Base-by-base conservation (phyloP, 92 coral and sea anemone species). In the Pocillopora grandis region DNA sequence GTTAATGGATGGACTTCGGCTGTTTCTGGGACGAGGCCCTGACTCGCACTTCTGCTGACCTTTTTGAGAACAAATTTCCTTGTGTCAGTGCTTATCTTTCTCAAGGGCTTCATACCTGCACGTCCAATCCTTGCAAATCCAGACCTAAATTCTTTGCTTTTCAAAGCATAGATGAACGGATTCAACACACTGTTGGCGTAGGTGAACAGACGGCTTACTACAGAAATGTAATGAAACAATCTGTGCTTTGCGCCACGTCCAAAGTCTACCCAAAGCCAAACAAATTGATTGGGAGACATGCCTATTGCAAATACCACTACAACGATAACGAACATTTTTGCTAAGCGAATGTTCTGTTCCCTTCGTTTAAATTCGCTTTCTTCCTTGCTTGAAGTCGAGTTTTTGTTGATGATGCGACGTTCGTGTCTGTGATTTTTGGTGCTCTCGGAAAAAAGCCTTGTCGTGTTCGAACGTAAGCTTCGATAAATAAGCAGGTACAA, bases 241-340 rank as follows among this genome's bases (percentile, higher is more conserved):
- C 76, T 65, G 58, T 91, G 73, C 7, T 84, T 67, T 10, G 77
- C 49, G 2, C 88, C 87, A 68, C 85, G 83, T 21, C 91, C 94
- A 65, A 85, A 93, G 75, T 93, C 98, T 1, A 81, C 80, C 91
- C 97, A 92, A 12, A 95, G 80, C 98, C 98, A 95, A 2, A 92
- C 65, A 0, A 93, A 90, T 83, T 95, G 94, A 66, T 95, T 95
- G 3, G 98, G 98, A 17, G 90, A 86, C 90, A 88, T 93, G 57
- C 94, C 80, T 35, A 93, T 62, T 9, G 98, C 97, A 80, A 95
- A 95, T 23, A 95, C 94, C 17, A 91, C 88, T 1, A 95, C 95
- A 8, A 95, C 94, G 10, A 91, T 88, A 19, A 91, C 86, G 68
- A 95, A 95, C 97, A 95, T 95, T 79, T 93, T 95, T 75, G 97